A percentile compares a stretch with the other conserved stretches of the same genome.
Conservation (phyloP, 2,113 vertebrate genomes). For the Ptychochromis oligacanthus region DNA sequence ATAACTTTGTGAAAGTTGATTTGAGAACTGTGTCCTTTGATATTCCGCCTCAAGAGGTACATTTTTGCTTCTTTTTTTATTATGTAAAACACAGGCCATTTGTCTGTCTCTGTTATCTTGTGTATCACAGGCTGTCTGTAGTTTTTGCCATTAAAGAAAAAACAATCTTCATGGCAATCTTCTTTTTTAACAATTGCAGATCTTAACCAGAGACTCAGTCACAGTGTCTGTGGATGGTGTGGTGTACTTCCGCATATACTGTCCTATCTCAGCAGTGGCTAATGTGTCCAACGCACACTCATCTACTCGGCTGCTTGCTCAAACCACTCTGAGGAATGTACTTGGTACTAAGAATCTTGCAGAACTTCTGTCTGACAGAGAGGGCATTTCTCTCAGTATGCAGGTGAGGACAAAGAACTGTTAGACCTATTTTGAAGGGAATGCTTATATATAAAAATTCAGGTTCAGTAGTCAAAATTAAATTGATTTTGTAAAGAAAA, state of each 20-base stretch:
- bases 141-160: neutral
- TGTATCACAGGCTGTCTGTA: fast-evolving
- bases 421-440: neutral
- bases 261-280: slow-evolving; percentile 84
- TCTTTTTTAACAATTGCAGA: slow-evolving; percentile 65
- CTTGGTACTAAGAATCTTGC: slow-evolving; percentile 87
- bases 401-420: slow-evolving; percentile 69
- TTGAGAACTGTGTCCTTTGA: slow-evolving; percentile 94
- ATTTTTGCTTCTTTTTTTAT: neutral
- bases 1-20: slow-evolving; percentile 92
- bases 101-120: neutral
- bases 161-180: no score
- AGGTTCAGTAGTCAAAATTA: neutral
- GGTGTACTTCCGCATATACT: slow-evolving; percentile 84
- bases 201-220: slow-evolving; percentile 88
- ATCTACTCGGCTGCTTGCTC: slow-evolving; percentile 85
- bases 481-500: neutral
- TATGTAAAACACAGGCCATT: neutral
- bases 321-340: slow-evolving; percentile 87
- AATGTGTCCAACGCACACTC: slow-evolving; percentile 82
- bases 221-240: slow-evolving; percentile 87
- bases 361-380: slow-evolving; percentile 85
- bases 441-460: no score
- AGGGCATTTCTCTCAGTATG: slow-evolving; percentile 85
- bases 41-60: slow-evolving; percentile 94